Evolutionary conservation across 2,113 vertebrate genomes (phyloP).

Genomic region (Aplodontia rufa): DNA sequence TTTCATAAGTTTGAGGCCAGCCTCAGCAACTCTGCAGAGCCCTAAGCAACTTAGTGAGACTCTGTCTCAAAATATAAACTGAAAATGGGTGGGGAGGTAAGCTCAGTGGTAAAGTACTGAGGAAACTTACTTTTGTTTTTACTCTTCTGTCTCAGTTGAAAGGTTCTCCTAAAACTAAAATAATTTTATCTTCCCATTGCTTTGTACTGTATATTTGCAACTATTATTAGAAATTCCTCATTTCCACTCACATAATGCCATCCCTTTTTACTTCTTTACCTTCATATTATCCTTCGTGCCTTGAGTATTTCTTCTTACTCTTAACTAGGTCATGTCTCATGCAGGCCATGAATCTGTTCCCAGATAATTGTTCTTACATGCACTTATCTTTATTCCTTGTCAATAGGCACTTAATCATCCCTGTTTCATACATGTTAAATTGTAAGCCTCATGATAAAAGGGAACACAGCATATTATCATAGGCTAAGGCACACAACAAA

Average conservation of each 20-base stretch:
- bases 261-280: background rate
- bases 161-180: background rate
- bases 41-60: no score
- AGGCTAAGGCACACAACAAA: background rate
- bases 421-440: conserved; percentile 5
- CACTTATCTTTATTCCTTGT: conserved; percentile 45
- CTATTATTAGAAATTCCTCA: background rate
- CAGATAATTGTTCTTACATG: conserved; percentile 50
- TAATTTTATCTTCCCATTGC: background rate
- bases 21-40: no score
- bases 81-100: no score
- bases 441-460: background rate
- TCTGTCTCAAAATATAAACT: no score
- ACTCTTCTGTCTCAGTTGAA: background rate
- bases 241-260: background rate
- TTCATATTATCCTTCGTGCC: background rate
- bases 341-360: background rate
- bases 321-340: background rate
- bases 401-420: conserved; percentile 56
- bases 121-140: background rate
- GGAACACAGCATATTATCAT: background rate
- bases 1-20: no score
- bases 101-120: background rate
- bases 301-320: background rate
- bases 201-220: background rate